Percentiles rank a stretch among this genome's conserved stretches.
Evolutionary conservation across 35 echinoderm and acorn worm genomes (phyloP).

Genomic region (Diadema setosum): DNA sequence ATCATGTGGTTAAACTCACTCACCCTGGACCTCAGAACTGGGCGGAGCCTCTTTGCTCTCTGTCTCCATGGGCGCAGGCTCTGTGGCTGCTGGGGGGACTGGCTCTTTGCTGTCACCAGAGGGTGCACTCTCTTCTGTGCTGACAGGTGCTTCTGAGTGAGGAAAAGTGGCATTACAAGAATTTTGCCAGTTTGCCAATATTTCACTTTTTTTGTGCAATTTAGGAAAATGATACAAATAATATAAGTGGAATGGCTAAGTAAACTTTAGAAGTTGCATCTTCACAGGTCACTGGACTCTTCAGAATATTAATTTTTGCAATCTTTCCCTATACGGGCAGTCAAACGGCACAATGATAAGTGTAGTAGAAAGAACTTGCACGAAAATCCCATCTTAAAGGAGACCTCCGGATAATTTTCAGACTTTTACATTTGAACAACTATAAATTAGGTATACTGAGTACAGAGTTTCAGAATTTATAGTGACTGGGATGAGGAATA

Average conservation of each 20-base stretch:
- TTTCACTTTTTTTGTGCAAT: background rate
- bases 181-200: background rate
- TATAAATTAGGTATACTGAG: too few species aligned
- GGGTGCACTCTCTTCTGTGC: background rate
- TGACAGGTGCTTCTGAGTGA: background rate
- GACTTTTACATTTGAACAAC: too few species aligned
- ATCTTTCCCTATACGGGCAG: background rate
- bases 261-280: background rate
- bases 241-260: background rate
- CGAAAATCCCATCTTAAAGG: too few species aligned
- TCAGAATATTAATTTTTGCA: background rate
- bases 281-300: background rate
- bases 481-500: too few species aligned
- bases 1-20: background rate
- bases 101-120: constrained; percentile 13
- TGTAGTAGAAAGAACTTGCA: too few species aligned
- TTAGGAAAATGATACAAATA: background rate
- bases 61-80: background rate
- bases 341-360: too few species aligned
- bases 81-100: background rate
- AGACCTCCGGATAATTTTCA: too few species aligned
- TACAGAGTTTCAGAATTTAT: too few species aligned
- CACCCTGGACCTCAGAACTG: background rate
- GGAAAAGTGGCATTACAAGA: background rate
- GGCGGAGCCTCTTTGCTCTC: background rate